Evolutionary conservation across 2,797 vertebrate species (phyloP).

Genomic region (Poecilia wingei): DNA sequence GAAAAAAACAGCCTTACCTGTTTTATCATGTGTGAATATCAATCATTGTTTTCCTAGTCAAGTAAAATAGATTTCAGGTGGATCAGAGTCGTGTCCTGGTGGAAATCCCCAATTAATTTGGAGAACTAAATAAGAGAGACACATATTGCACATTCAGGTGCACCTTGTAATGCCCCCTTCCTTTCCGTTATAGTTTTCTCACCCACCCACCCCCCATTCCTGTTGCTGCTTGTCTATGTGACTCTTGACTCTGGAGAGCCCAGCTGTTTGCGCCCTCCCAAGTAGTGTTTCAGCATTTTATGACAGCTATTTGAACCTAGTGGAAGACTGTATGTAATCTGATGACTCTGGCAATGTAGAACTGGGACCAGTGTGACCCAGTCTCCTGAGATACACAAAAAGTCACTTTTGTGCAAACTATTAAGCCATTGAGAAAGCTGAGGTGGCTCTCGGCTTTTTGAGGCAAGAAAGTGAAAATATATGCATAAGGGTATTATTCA

Average conservation of each 20-base stretch:
- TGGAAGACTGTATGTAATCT: constrained; percentile 78
- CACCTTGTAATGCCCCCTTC: constrained; percentile 63
- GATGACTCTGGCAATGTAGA: constrained; percentile 78
- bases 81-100: background rate
- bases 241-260: constrained; percentile 74
- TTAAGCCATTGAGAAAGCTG: background rate
- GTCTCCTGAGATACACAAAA: constrained; percentile 55
- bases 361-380: constrained; percentile 65
- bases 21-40: constrained; percentile 16
- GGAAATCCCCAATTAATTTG: constrained; percentile 45
- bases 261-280: constrained; percentile 84
- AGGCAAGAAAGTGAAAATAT: background rate
- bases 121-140: constrained; percentile 15
- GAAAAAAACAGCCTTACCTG: background rate
- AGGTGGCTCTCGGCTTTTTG: background rate
- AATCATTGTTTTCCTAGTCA: constrained; percentile 6
- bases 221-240: constrained; percentile 78
- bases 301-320: constrained; percentile 82
- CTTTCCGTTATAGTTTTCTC: constrained; percentile 61
- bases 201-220: constrained; percentile 47
- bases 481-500: background rate
- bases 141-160: constrained; percentile 63
- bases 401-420: background rate
- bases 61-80: constrained; percentile 8
- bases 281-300: constrained; percentile 82